phyloP scores from a whole-genome alignment of 2,797 vertebrate species.

The Poecilia picta region DNA sequence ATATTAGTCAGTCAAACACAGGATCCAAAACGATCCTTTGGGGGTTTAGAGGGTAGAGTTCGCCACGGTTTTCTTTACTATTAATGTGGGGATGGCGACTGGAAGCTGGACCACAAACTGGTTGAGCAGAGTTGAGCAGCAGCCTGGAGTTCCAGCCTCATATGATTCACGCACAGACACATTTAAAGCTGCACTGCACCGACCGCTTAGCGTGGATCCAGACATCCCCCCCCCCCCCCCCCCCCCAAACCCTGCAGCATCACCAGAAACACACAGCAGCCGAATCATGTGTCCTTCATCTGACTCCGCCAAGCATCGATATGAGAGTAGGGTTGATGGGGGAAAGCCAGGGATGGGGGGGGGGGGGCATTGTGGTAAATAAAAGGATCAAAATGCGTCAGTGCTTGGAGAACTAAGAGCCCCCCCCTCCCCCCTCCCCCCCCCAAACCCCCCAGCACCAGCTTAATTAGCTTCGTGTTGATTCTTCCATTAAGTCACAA shows the following conservation, averaged over 20 bases:
- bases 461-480: slow-evolving; percentile 16
- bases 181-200: background rate
- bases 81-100: background rate
- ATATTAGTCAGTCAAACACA: background rate
- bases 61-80: no score
- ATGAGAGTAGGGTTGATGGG: slow-evolving; percentile 25
- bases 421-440: background rate
- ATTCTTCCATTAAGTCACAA: slow-evolving; percentile 8
- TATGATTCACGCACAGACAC: background rate
- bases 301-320: slow-evolving; percentile 52
- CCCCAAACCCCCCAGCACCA: background rate
- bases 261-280: slow-evolving; percentile 5
- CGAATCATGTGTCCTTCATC: slow-evolving; percentile 60
- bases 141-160: background rate
- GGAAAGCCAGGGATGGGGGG: background rate
- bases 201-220: background rate
- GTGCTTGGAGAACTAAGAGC: background rate
- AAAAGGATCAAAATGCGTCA: slow-evolving; percentile 44
- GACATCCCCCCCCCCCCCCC: background rate
- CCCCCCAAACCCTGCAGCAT: slow-evolving; percentile 1
- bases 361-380: slow-evolving; percentile 40
- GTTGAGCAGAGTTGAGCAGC: background rate
- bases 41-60: no score
- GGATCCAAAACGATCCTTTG: background rate
- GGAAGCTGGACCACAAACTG: background rate